Base-by-base conservation (phyloP, 1,140 invertebrate species). In the Solen grandis region DNA sequence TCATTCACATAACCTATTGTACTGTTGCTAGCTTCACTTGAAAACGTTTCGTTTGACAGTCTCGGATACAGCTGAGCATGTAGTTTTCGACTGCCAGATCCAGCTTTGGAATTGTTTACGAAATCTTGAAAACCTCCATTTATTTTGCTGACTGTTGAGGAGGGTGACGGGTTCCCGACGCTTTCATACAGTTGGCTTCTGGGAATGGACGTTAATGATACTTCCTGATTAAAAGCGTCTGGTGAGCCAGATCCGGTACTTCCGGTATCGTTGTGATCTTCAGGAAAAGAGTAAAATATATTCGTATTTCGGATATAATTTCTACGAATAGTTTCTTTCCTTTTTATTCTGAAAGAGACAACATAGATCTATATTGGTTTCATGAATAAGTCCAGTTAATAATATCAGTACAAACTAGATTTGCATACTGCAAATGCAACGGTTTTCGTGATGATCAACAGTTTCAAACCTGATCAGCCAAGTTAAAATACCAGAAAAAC, bases 261-360 rank as follows among this genome's bases (percentile, higher is more conserved):
- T 76, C 60, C 62, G 59, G 74, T 50, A 16, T 76, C 74, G 38
- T 63, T 52, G 38, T 31, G 59, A 76, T 76, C 74, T 66, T 76
- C 59, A 14, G 74, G 74, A 76, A 76, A 76, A 76, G 74, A 76
- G 62, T 76, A 76, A 76, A 76, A 76, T 55, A 76, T 76, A 38
- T 76, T 76, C 31, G 74, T 76, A 76, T 76, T 76, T 65, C 74
- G 29, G 60, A 76, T 66, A 52, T 65, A 76, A 76, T 76, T 66
- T 66, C 41, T 66, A 55, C 62, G 60, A 16, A 76, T 35, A 46
- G 10, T 66, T 52, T 76, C 74, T 50, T 76, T 66, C 57, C 60
- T 5, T 76, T 76, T 76, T 5, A 76, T 63, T 29, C 74, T 76
- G 74, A 16, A 66, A 66, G 27, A 76, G 52, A n/a, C n/a, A n/a